Evolutionary conservation across 2,888 invertebrate species (phyloP).

Genomic region (Ferdinandea cuprea): DNA sequence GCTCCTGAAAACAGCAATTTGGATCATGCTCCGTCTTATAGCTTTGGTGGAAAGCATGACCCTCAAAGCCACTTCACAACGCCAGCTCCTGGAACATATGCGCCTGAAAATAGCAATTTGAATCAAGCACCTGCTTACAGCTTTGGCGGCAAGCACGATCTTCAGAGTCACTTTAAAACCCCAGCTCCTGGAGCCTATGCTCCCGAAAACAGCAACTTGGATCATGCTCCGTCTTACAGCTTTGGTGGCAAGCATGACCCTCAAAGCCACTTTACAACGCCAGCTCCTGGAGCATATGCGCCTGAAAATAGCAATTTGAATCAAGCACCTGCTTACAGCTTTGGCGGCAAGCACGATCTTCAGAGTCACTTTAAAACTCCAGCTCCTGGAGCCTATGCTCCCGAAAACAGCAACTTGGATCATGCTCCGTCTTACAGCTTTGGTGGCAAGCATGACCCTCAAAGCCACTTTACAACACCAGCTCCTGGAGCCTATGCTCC

Average conservation of each 20-base stretch:
- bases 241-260: slow-evolving; percentile 80
- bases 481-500: slow-evolving; percentile 86
- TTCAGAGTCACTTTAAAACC: slow-evolving; percentile 84
- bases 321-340: slow-evolving; percentile 85
- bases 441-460: slow-evolving; percentile 84
- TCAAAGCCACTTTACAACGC: slow-evolving; percentile 80
- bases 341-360: slow-evolving; percentile 78
- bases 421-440: slow-evolving; percentile 85
- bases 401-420: slow-evolving; percentile 84
- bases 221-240: slow-evolving; percentile 83
- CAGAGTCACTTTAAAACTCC: slow-evolving; percentile 81
- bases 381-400: slow-evolving; percentile 84
- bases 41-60: slow-evolving; percentile 83
- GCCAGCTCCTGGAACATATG: slow-evolving; percentile 87
- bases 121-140: slow-evolving; percentile 79
- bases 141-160: slow-evolving; percentile 83
- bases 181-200: slow-evolving; percentile 84
- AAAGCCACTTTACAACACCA: slow-evolving; percentile 80
- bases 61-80: slow-evolving; percentile 83
- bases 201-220: slow-evolving; percentile 83
- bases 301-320: slow-evolving; percentile 84
- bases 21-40: slow-evolving; percentile 84
- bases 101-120: slow-evolving; percentile 85
- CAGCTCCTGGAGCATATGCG: slow-evolving; percentile 82
- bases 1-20: slow-evolving; percentile 84